Evolutionary conservation across 2,113 vertebrate species (phyloP).

Genomic region (Dasyprocta punctata): DNA sequence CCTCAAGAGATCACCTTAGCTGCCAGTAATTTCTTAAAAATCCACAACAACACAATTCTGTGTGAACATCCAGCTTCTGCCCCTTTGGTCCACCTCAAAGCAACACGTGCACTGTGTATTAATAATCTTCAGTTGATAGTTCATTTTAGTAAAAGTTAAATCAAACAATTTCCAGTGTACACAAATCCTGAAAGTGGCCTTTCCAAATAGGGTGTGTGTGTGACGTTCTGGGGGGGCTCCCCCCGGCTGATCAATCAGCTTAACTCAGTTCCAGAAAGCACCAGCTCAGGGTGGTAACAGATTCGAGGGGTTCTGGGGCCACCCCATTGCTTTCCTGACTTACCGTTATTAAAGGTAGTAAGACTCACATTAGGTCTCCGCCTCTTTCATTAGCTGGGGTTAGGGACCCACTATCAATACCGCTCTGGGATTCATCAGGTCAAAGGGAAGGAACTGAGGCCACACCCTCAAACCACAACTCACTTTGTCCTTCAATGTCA

Average conservation of each 20-base stretch:
- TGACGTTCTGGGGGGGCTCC: not conserved
- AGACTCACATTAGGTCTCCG: conserved; percentile 49
- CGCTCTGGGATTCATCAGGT: not conserved
- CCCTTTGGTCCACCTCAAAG: not conserved
- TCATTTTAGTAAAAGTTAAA: not conserved
- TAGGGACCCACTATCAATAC: not conserved
- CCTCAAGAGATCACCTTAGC: not conserved
- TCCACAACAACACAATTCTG: not conserved
- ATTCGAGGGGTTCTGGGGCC: not conserved
- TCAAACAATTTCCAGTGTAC: not conserved
- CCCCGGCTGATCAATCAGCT: not conserved
- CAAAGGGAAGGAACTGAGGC: not conserved
- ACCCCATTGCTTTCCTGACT: not conserved
- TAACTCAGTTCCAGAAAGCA: not conserved
- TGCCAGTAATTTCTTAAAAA: not conserved
- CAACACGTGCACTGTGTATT: not conserved
- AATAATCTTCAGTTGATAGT: not conserved
- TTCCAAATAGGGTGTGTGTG: not conserved
- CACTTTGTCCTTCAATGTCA: not conserved
- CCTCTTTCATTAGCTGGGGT: conserved; percentile 34
- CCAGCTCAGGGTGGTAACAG: not conserved
- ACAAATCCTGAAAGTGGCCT: not conserved
- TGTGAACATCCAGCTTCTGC: not conserved
- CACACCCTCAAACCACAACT: not conserved
- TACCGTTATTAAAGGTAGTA: conserved; percentile 7